Evolutionary conservation across 1,140 invertebrate genomes (phyloP), one percentile per base, ranked within the genome.

Genomic region (Drosophila nannoptera): DNA sequence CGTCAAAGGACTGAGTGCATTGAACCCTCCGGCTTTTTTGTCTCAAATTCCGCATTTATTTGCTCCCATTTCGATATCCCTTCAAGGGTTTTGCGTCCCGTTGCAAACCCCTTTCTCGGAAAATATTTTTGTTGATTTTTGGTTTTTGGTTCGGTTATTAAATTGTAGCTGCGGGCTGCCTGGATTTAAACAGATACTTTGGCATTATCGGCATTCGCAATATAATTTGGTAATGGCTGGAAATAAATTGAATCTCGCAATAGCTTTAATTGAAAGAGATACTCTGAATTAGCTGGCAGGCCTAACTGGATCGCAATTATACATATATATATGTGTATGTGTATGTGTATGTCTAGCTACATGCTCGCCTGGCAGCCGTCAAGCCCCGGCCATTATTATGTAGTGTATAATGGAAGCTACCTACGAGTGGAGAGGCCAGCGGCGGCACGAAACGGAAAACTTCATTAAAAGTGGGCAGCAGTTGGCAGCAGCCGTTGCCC

Each of bases 391-490:
- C 32, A 38, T 38, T 48, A 31, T 38, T 59, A 16, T 43, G 54
- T 48, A 70, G 68, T 58, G 68, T 53, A 70, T 59, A 54, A 22
- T 69, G 16, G 38, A 22, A 52, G 61, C 38, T 50, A 48, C 38
- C 35, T 38, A 52, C 36, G 8, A 35, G 4, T 4, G 9, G 8
- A 16, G 35, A 59, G 54, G 76, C 64, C 66, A 84, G 74, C 22
- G 35, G 69, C 76, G 69, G 73, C 76, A 76, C 55, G 62, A 73
- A 83, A 75, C 78, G 80, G 80, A 84, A 84, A 84, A 84, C 80
- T 84, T 84, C 81, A 84, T 84, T 84, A 86, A 84, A 84, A 86
- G 80, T 84, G 81, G 80, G 80, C 80, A 83, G 80, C 78, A 78
- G 72, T 75, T 75, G 68, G 76, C 69, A 76, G 75, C 48, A 60